Evolutionary conservation across 2,888 invertebrate species (phyloP), one percentile per base, ranked within the genome.

Genomic region (Halictus ligatus): DNA sequence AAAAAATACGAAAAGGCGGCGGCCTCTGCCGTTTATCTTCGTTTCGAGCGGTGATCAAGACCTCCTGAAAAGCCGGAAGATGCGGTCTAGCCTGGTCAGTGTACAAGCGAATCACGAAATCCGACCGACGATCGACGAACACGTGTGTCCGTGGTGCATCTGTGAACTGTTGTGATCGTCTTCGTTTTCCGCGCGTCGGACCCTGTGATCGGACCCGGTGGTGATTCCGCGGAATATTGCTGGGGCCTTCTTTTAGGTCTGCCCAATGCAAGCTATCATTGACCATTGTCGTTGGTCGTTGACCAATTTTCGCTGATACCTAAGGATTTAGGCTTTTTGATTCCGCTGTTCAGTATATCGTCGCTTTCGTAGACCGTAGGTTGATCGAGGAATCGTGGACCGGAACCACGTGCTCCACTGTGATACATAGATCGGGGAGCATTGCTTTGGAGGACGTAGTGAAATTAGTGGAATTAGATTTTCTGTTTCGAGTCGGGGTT

Each of bases 21-120:
- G 67, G 88, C 81, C 69, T 50, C 81, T 80, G 91, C 88, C 88
- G 89, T 87, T 84, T 72, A 82, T 60, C 69, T 69, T 79, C 72
- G 48, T 81, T 80, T 75, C 29, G 75, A 71, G 81, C 54, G 79
- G 78, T 83, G 84, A 78, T 67, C 83, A 43, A 77, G 84, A 84
- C 75, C 75, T 78, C 73, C 75, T 10, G 15, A 13, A 35, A 21
- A 48, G 75, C 48, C 46, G 67, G 80, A 89, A 89, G 77, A 92
- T 92, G 92, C 84, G 88, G 84, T 83, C 85, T 25, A 90, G 84
- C 84, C 90, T 92, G 92, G 92, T 92, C 90, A 92, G 92, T 92
- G 91, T 21, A 12, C 69, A 83, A 64, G 64, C 64, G 64, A 64
- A 64, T 35, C 25, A 15, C 29, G 64, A 35, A 21, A 69, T 69